These are phyloP conservation scores for Papilio gigon DNA, from an alignment of 2,888 invertebrate species.

Conservation along the genomic window DNA sequence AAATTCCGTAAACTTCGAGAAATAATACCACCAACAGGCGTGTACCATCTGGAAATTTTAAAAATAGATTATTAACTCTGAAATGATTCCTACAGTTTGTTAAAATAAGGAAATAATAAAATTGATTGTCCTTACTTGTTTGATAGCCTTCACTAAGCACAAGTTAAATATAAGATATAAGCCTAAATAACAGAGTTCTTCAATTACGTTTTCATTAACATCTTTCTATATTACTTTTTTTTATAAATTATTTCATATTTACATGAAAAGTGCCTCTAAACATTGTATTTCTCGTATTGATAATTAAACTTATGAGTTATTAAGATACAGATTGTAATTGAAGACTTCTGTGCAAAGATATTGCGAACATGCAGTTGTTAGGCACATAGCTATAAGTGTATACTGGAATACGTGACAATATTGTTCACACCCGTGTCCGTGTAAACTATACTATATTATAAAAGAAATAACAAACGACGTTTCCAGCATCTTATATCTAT, in stretches of 20 bases:
- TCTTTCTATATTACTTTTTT: background rate
- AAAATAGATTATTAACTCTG: constrained; percentile 6
- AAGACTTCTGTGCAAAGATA: background rate
- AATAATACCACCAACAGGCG: constrained; percentile 97
- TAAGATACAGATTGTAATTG: background rate
- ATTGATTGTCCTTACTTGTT: constrained; percentile 14
- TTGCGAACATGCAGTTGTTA: constrained; percentile 17
- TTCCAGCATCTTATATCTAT: constrained; percentile 7
- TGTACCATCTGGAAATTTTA: constrained; percentile 90
- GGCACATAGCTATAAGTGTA: constrained; percentile 10
- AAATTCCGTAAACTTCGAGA: constrained; percentile 98
- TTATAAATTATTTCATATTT: too few species aligned
- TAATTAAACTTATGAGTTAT: background rate
- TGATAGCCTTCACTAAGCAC: background rate
- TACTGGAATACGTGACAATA: constrained; percentile 5
- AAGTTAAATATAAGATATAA: background rate
- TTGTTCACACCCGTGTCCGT: background rate
- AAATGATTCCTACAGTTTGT: background rate
- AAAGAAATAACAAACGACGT: background rate
- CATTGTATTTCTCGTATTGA: too few species aligned
- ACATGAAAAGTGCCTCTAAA: too few species aligned
- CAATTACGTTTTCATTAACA: background rate
- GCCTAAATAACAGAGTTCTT: background rate
- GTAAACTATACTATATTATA: background rate
- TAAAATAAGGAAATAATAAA: background rate